phyloP scores from a whole-genome alignment of 2,113 vertebrate genomes.

The Heloderma charlesbogerti region DNA sequence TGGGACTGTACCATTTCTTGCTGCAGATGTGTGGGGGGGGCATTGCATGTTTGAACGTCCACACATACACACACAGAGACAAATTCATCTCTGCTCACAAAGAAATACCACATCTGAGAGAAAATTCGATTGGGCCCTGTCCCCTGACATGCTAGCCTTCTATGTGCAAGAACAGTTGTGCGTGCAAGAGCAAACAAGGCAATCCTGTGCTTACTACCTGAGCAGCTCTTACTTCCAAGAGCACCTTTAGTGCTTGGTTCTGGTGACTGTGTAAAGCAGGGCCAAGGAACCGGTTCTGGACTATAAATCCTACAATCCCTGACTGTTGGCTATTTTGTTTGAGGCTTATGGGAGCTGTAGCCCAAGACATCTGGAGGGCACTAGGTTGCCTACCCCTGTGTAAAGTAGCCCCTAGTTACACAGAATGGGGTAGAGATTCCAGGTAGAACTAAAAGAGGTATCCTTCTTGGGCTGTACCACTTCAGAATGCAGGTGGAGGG shows the following conservation, averaged over 20 bases:
- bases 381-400: no score
- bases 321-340: no score
- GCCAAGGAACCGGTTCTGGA: background rate
- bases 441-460: no score
- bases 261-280: background rate
- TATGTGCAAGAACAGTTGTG: background rate
- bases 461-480: background rate
- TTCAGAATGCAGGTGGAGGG: background rate
- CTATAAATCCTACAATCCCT: no score
- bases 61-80: background rate
- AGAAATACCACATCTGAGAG: background rate
- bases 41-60: background rate
- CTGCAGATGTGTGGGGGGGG: background rate
- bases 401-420: background rate
- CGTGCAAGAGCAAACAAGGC: background rate
- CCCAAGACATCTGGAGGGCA: no score
- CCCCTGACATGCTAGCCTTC: background rate
- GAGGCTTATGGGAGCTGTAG: no score
- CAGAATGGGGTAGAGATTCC: background rate
- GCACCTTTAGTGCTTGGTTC: background rate
- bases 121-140: background rate
- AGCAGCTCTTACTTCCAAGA: no score
- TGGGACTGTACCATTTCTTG: background rate
- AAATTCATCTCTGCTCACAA: background rate
- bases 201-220: no score